These are phyloP conservation scores for Haplochromis vanheusdeni DNA, from an alignment of 2,113 vertebrate genomes.

Conservation along the genomic window DNA sequence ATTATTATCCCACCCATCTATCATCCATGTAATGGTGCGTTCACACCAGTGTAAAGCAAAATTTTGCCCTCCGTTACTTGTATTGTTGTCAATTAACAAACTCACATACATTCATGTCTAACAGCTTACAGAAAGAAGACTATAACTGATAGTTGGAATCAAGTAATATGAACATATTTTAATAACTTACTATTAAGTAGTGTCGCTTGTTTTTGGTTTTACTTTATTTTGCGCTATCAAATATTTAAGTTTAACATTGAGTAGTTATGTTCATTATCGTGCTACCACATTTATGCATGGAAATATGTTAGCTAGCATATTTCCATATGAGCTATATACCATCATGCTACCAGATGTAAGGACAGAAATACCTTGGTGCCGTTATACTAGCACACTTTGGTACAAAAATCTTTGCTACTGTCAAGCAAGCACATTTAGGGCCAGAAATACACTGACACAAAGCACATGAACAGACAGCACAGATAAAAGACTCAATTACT, in stretches of 20 bases:
- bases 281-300: neutral
- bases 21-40: neutral
- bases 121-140: neutral
- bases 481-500: slow-evolving; percentile 16
- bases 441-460: neutral
- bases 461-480: neutral
- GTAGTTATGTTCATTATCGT: neutral
- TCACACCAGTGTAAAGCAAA: neutral
- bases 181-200: neutral
- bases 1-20: neutral
- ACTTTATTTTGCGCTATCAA: neutral
- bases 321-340: neutral
- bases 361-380: neutral
- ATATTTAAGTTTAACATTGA: neutral
- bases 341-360: neutral
- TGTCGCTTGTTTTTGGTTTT: neutral
- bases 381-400: neutral
- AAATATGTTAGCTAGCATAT: neutral
- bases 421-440: neutral
- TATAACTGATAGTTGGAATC: neutral
- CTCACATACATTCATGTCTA: neutral
- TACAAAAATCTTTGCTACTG: neutral
- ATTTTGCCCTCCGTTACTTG: fast-evolving
- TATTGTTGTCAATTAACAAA: neutral
- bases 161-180: neutral